Conservation (phyloP, 1,140 invertebrate genomes). For the Bombus superbus region DNA sequence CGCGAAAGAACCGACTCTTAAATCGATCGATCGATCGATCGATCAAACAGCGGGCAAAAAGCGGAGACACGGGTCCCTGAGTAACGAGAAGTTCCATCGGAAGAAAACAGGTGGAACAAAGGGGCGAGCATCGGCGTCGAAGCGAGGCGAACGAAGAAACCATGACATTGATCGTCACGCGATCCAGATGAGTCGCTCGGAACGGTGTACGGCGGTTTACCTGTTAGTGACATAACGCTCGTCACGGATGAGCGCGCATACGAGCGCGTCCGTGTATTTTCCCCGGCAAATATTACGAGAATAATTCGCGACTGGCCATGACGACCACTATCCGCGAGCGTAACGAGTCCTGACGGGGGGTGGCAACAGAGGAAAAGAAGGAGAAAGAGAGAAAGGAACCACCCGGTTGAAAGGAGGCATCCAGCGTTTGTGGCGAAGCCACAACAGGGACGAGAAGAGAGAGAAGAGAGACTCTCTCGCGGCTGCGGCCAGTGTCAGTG, state of each 20-base stretch:
- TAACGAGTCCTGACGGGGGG: constrained; percentile 32
- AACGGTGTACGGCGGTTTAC: constrained; percentile 47
- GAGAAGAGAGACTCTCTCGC: constrained; percentile 70
- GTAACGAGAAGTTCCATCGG: not conserved
- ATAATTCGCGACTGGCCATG: constrained; percentile 55
- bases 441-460: constrained; percentile 48
- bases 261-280: constrained; percentile 50
- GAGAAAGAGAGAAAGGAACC: constrained; percentile 44
- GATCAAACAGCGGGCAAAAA: not conserved
- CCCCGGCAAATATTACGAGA: constrained; percentile 59
- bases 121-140: not conserved
- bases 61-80: too few relatives aligned
- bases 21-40: not conserved
- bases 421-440: constrained; percentile 1
- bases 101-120: not conserved
- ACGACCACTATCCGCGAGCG: constrained; percentile 63
- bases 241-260: constrained; percentile 48
- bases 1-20: not conserved
- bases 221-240: constrained; percentile 66
- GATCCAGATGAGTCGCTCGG: constrained; percentile 30
- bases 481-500: constrained; percentile 79
- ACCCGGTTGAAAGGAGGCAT: constrained; percentile 59
- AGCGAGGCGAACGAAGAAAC: constrained; percentile 10
- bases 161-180: constrained; percentile 50
- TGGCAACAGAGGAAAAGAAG: too few relatives aligned